phyloP scores from a whole-genome alignment of 1,140 invertebrate species.

The Agraylea sexmaculata region DNA sequence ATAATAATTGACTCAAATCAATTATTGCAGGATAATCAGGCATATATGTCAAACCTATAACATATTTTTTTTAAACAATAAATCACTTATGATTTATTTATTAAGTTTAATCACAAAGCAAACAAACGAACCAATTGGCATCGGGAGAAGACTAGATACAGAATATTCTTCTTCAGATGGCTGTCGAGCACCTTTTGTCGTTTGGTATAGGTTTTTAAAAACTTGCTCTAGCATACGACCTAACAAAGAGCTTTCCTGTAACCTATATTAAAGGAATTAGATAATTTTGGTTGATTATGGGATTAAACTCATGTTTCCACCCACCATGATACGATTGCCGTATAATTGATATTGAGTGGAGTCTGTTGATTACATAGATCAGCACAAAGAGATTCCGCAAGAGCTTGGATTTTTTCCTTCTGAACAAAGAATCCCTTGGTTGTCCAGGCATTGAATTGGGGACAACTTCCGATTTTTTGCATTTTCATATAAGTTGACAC shows the following conservation, averaged over 20 bases:
- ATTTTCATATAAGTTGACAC: constrained; percentile 46
- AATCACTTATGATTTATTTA: not conserved
- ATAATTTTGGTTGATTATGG: not conserved
- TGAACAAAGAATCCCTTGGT: constrained; percentile 39
- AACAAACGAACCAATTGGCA: constrained; percentile 26
- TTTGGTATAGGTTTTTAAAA: constrained; percentile 40
- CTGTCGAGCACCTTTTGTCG: constrained; percentile 26
- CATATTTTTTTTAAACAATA: constrained; percentile 1
- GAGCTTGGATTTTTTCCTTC: constrained; percentile 37
- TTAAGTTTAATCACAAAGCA: constrained; percentile 9
- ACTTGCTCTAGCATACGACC: constrained; percentile 39
- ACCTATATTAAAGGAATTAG: constrained; percentile 22
- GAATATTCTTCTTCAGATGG: constrained; percentile 25
- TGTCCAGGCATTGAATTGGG: constrained; percentile 36
- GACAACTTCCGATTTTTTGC: constrained; percentile 30
- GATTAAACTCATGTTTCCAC: not conserved
- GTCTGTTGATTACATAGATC: constrained; percentile 16
- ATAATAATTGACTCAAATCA: constrained; percentile 63
- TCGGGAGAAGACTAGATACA: constrained; percentile 26
- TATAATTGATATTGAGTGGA: constrained; percentile 10
- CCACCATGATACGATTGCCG: constrained; percentile 10
- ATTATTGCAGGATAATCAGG: constrained; percentile 65
- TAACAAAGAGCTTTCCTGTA: constrained; percentile 29
- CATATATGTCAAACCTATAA: constrained; percentile 50
- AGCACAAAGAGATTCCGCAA: constrained; percentile 40